These are phyloP conservation scores for Sarcophaga variegata DNA, from an alignment of 2,888 invertebrate genomes.

Conservation along the genomic window DNA sequence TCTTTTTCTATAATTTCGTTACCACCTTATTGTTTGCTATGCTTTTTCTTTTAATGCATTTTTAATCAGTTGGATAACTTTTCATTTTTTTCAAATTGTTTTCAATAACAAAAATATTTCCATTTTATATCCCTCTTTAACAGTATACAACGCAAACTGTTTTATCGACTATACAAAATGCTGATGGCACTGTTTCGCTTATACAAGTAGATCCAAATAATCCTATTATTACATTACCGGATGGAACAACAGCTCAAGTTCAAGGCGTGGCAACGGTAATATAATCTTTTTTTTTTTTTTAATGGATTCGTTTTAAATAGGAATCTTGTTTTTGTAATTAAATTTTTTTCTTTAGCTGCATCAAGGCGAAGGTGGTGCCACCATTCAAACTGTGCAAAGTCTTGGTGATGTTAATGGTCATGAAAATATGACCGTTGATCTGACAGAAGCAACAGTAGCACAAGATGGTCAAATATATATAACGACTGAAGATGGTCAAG, in stretches of 20 bases:
- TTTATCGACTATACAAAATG: constrained; percentile 97
- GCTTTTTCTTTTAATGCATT: constrained; percentile 44
- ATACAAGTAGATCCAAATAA: constrained; percentile 97
- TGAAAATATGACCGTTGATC: constrained; percentile 92
- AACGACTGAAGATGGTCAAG: constrained; percentile 96
- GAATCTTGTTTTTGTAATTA: background rate
- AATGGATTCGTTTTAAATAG: background rate
- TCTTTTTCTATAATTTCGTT: background rate
- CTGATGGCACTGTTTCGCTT: constrained; percentile 97
- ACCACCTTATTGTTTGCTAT: background rate
- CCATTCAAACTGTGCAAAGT: constrained; percentile 87
- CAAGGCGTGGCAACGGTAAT: constrained; percentile 84
- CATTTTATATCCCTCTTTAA: constrained; percentile 50
- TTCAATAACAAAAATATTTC: background rate
- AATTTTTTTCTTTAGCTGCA: constrained; percentile 83
- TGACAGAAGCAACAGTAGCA: constrained; percentile 95
- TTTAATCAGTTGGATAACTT: constrained; percentile 29
- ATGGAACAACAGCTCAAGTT: constrained; percentile 97
- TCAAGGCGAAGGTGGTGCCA: constrained; percentile 85
- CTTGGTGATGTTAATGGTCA: constrained; percentile 87
- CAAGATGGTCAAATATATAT: constrained; percentile 97
- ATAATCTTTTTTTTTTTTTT: background rate
- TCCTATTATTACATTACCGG: constrained; percentile 96
- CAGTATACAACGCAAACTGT: constrained; percentile 94
- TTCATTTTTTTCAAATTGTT: constrained; percentile 1